Conservation (phyloP, 2,113 vertebrate species). For the Callorhinus ursinus region DNA sequence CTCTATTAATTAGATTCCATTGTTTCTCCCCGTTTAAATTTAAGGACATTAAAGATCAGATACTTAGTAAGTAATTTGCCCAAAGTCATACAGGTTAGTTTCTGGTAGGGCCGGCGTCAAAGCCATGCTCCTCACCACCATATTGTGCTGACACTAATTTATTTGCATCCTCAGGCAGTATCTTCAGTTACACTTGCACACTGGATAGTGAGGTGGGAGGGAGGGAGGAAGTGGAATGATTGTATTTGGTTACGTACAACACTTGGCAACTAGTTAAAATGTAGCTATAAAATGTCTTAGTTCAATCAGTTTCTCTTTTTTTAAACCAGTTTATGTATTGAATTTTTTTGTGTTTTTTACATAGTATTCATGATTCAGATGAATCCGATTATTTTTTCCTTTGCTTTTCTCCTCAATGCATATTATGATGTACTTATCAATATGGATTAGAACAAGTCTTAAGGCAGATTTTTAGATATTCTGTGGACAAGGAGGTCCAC, state of each 20-base stretch:
- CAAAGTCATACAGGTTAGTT: background rate
- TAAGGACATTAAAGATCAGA: background rate
- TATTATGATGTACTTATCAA: background rate
- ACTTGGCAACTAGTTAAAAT: background rate
- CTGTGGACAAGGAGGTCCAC: background rate
- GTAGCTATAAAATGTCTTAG: background rate
- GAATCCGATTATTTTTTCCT: background rate
- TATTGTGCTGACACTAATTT: background rate
- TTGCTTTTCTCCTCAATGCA: background rate
- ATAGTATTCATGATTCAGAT: background rate
- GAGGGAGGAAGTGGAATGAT: background rate
- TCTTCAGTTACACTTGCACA: background rate
- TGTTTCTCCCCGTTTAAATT: background rate
- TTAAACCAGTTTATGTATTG: background rate
- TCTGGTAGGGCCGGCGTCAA: background rate
- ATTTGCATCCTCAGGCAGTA: background rate
- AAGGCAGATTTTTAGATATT: conserved; percentile 6
- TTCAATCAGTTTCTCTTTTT: background rate
- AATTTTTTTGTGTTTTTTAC: background rate
- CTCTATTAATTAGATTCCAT: background rate
- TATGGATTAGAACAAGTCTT: background rate
- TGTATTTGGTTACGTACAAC: background rate
- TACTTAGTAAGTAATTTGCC: background rate
- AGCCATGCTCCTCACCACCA: background rate
- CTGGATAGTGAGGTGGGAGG: background rate